Evolutionary conservation across 2,797 vertebrate genomes (phyloP).

Genomic region (Cephalopachus bancanus): DNA sequence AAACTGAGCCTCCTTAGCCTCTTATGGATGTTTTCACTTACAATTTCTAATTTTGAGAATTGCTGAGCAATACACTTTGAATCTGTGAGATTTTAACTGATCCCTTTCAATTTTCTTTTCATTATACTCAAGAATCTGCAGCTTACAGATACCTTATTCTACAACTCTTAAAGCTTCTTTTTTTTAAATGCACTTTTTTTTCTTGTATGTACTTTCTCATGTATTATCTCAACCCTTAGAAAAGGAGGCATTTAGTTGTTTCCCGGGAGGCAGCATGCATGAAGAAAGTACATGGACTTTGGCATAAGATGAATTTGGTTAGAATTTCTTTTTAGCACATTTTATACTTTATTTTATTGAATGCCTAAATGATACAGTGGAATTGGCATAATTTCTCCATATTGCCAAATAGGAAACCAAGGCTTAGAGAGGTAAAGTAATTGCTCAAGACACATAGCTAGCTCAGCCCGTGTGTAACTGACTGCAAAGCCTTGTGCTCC

Average conservation of each 20-base stretch:
- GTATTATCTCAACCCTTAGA: neutral
- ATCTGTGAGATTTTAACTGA: neutral
- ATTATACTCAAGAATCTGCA: neutral
- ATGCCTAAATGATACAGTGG: too few species aligned
- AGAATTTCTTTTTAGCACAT: neutral
- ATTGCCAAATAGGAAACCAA: slow-evolving; percentile 6
- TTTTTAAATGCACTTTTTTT: too few species aligned
- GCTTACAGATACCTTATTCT: neutral
- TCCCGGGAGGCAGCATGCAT: neutral
- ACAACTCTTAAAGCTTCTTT: neutral
- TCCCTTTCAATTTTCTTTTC: slow-evolving; percentile 26
- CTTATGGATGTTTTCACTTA: neutral
- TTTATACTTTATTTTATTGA: too few species aligned
- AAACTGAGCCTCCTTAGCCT: neutral
- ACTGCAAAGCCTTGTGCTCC: neutral
- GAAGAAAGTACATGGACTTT: neutral
- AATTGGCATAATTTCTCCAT: slow-evolving; percentile 11
- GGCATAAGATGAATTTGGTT: neutral
- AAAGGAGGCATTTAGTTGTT: neutral
- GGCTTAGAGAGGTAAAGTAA: neutral
- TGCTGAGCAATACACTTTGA: neutral
- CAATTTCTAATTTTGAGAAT: neutral
- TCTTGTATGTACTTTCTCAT: neutral
- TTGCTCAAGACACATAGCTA: neutral
- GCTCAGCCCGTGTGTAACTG: neutral